These are phyloP conservation scores for Xestobium rufovillosum DNA, from an alignment of 2,888 invertebrate species.

Conservation along the genomic window DNA sequence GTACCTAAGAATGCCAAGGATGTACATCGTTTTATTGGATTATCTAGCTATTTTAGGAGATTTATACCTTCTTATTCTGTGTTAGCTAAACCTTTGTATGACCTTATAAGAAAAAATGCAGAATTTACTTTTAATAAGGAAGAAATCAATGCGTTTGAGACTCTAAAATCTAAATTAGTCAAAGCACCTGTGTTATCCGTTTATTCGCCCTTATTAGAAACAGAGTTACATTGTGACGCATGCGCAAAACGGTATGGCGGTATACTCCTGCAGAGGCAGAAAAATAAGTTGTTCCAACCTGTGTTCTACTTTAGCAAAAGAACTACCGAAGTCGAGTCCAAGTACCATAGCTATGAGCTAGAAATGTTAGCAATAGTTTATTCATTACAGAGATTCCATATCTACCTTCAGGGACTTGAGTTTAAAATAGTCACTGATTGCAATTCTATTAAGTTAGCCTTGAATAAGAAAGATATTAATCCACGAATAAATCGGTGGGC, in stretches of 20 bases:
- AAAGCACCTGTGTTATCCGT: slow-evolving; percentile 28
- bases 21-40: slow-evolving; percentile 27
- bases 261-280: too few relatives aligned
- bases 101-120: slow-evolving; percentile 21
- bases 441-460: slow-evolving; percentile 10
- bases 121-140: slow-evolving; percentile 23
- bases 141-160: slow-evolving; percentile 24
- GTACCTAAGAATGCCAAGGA: slow-evolving; percentile 20
- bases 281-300: too few relatives aligned
- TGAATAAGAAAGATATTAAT: slow-evolving; percentile 14
- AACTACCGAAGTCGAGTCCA: slow-evolving; percentile 5
- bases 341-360: slow-evolving; percentile 12
- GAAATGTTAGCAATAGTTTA: slow-evolving; percentile 10
- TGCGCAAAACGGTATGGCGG: too few relatives aligned
- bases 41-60: slow-evolving; percentile 29
- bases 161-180: slow-evolving; percentile 21
- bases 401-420: slow-evolving; percentile 10
- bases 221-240: too few relatives aligned
- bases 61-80: slow-evolving; percentile 25
- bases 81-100: slow-evolving; percentile 26
- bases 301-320: slow-evolving; percentile 12
- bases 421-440: slow-evolving; percentile 17
- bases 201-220: slow-evolving; percentile 27
- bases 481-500: slow-evolving; percentile 16
- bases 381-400: slow-evolving; percentile 14